Evolutionary conservation across 2,113 vertebrate genomes (phyloP).

Genomic region (Myotis yumanensis): DNA sequence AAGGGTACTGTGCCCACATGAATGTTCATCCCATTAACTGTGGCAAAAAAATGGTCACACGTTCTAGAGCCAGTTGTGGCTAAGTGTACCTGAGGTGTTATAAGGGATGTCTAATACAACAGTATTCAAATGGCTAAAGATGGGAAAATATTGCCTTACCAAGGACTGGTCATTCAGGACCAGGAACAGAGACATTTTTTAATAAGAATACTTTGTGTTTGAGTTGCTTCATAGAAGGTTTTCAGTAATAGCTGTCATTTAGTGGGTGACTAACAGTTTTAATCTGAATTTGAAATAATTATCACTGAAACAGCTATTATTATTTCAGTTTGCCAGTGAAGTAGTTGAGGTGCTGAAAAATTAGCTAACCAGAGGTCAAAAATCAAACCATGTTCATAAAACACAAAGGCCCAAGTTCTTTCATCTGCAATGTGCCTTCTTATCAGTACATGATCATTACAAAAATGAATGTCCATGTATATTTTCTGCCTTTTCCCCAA

Average conservation of each 20-base stretch:
- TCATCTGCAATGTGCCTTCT: background rate
- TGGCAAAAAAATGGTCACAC: background rate
- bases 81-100: background rate
- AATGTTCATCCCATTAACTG: background rate
- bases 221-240: background rate
- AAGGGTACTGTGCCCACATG: background rate
- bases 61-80: background rate
- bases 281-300: background rate
- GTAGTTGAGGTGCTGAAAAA: background rate
- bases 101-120: background rate
- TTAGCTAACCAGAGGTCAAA: background rate
- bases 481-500: background rate
- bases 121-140: background rate
- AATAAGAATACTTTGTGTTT: background rate
- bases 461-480: background rate
- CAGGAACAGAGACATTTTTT: background rate
- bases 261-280: background rate
- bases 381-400: background rate
- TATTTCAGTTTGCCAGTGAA: background rate
- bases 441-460: background rate
- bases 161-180: background rate
- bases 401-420: background rate
- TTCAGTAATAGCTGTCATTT: slow-evolving; percentile 5
- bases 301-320: background rate
- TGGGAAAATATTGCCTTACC: background rate